These are phyloP conservation scores for Cerceris ruficornis DNA, from an alignment of 2,888 invertebrate genomes.

Conservation along the genomic window DNA sequence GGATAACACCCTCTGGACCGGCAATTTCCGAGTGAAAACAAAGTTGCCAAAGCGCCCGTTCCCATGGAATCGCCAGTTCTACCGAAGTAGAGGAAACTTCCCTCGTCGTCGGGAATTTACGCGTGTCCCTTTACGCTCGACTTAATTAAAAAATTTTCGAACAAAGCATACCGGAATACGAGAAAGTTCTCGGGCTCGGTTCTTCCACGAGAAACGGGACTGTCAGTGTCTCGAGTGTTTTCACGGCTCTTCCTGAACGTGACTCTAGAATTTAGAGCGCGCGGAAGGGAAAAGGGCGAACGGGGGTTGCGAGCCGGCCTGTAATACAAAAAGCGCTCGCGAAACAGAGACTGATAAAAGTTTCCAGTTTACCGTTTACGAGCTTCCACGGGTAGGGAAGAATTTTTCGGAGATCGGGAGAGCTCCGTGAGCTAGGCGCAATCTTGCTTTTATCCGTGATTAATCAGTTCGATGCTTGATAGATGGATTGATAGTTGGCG, in stretches of 20 bases:
- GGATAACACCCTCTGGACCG: background rate
- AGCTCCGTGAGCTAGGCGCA: too few species aligned
- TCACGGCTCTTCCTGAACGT: slow-evolving; percentile 1
- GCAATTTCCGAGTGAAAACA: background rate
- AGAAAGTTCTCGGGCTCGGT: slow-evolving; percentile 4
- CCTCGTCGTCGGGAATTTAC: background rate
- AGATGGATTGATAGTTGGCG: too few species aligned
- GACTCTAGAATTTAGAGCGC: slow-evolving; percentile 9
- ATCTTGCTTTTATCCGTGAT: too few species aligned
- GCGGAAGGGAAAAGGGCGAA: background rate
- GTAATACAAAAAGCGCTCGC: slow-evolving; percentile 6
- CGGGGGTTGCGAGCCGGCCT: slow-evolving; percentile 1
- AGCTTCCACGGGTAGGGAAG: too few species aligned
- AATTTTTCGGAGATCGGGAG: too few species aligned
- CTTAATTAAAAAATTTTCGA: slow-evolving; percentile 18
- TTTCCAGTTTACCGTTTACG: background rate
- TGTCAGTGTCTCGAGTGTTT: slow-evolving; percentile 18
- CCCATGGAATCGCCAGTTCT: background rate
- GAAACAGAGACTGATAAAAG: slow-evolving; percentile 6
- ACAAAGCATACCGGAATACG: background rate
- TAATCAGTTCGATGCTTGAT: too few species aligned
- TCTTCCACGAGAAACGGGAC: slow-evolving; percentile 3
- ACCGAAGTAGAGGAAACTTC: slow-evolving; percentile 5
- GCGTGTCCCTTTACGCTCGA: slow-evolving; percentile 1
- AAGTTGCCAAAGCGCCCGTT: background rate